phyloP scores from a whole-genome alignment of 1,140 invertebrate species.

The Solen grandis region DNA sequence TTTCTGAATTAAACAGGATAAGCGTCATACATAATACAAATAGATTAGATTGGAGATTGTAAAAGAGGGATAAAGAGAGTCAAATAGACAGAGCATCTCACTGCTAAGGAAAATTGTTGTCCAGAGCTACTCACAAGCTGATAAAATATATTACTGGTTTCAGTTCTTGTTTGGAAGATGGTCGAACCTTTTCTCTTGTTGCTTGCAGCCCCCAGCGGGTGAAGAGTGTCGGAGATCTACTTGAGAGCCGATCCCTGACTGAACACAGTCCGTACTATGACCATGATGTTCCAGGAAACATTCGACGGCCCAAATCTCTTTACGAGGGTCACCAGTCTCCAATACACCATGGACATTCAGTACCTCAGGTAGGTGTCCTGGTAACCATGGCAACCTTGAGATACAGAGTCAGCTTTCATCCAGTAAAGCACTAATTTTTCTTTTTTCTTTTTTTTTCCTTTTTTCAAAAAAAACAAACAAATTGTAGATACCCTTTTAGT shows the following conservation, averaged over 20 bases:
- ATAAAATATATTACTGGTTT: too few species aligned
- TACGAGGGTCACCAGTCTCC: slow-evolving; percentile 61
- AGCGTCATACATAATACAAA: not conserved
- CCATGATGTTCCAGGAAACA: slow-evolving; percentile 61
- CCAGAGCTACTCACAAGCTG: too few species aligned
- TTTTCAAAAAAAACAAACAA: too few species aligned
- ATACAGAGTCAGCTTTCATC: too few species aligned
- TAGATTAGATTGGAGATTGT: not conserved
- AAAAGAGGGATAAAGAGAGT: not conserved
- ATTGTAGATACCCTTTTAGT: too few species aligned
- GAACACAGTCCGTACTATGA: slow-evolving; percentile 42
- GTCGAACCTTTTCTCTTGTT: slow-evolving; percentile 37
- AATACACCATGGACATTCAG: slow-evolving; percentile 8
- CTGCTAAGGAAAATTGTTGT: too few species aligned
- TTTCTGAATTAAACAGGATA: slow-evolving; percentile 10
- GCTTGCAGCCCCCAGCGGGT: slow-evolving; percentile 61
- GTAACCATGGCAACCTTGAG: too few species aligned
- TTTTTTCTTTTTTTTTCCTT: too few species aligned
- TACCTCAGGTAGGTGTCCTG: slow-evolving; percentile 43
- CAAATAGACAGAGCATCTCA: too few species aligned
- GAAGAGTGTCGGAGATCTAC: slow-evolving; percentile 71
- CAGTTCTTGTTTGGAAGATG: too few species aligned
- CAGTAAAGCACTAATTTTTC: too few species aligned
- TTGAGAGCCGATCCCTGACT: slow-evolving; percentile 60
- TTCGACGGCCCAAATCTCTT: slow-evolving; percentile 65